Base-by-base conservation (phyloP, 2,888 invertebrate genomes). In the Fissipunctia ypsillon region DNA sequence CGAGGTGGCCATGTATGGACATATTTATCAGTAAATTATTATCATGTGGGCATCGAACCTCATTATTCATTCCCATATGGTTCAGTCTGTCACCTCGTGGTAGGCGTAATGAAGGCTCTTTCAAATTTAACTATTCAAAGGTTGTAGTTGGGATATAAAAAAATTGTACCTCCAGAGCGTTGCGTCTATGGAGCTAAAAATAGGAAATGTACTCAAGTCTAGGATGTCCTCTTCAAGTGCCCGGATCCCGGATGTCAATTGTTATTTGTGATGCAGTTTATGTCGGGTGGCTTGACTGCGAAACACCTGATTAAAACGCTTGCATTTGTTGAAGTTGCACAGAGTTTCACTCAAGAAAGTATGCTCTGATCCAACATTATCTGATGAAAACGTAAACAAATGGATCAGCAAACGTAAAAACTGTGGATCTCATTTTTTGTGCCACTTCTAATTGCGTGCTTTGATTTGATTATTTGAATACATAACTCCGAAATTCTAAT, bases 31-130 rank as follows among this genome's bases (percentile, higher is more conserved):
- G 76, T 76, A 81, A 86, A 89, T 86, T 86, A 85, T 84, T 73
- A 87, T 81, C 69, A 84, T 87, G 88, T 90, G 87, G 89, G 87
- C 81, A 86, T 84, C 80, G 80, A 88, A 86, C 90, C 83, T 87
- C 69, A 86, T 87, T 82, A 86, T 81, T 80, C 67, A 87, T 87
- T 86, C 86, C 76, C 80, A 86, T 84, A 84, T 84, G 84, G 85
- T 80, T 81, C 66, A 70, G 74, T 86, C 84, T 87, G 87, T 89
- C 87, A 89, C 87, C 77, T 86, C 76, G 74, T 60, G 78, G 91
- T 91, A 87, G 92, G 91, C 85, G 90, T 88, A 84, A 86, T 88
- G 88, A 90, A 91, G 92, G 91, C 79, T 90, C 80, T 81, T 81
- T 81, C 61, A 64, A 82, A 78, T 80, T 76, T 69, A 69, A 81